Conservation (phyloP, 1,140 invertebrate species). For the Cotesia vestalis region DNA sequence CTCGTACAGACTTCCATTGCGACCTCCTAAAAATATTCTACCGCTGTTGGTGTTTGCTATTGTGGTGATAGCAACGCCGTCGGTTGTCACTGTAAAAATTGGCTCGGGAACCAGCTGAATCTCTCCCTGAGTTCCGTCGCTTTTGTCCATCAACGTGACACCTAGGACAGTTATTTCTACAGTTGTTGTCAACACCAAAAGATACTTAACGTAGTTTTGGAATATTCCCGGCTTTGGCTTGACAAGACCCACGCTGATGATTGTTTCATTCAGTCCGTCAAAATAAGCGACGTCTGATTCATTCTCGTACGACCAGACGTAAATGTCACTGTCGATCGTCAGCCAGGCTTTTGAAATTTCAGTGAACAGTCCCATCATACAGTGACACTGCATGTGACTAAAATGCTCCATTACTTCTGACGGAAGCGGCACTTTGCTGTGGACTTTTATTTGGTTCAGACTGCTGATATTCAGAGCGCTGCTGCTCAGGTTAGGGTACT, state of each 20-base stretch:
- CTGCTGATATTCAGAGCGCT: conserved; percentile 72
- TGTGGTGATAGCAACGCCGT: conserved; percentile 86
- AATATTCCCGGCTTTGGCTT: conserved; percentile 88
- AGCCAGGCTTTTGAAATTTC: conserved; percentile 96
- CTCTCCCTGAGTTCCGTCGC: conserved; percentile 72
- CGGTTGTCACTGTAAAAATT: conserved; percentile 90
- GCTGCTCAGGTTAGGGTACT: conserved; percentile 84
- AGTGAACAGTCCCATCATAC: conserved; percentile 95
- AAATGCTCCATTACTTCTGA: conserved; percentile 94
- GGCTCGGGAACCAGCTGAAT: conserved; percentile 94
- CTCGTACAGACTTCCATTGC: conserved; percentile 95
- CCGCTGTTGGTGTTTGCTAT: conserved; percentile 85
- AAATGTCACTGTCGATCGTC: conserved; percentile 97
- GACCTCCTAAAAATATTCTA: conserved; percentile 93
- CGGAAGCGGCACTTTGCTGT: conserved; percentile 87
- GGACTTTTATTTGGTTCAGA: conserved; percentile 81
- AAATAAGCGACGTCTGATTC: conserved; percentile 89
- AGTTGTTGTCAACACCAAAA: conserved; percentile 90
- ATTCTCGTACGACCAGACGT: conserved; percentile 76
- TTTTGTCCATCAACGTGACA: conserved; percentile 70
- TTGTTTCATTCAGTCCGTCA: conserved; percentile 90
- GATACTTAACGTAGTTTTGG: conserved; percentile 90
- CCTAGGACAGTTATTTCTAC: conserved; percentile 93
- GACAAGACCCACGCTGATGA: conserved; percentile 86
- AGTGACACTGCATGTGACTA: conserved; percentile 91